Percentiles rank a stretch among this genome's conserved stretches.
Conservation (phyloP, 2,888 invertebrate genomes). For the Zygothrica quintamaculata region DNA sequence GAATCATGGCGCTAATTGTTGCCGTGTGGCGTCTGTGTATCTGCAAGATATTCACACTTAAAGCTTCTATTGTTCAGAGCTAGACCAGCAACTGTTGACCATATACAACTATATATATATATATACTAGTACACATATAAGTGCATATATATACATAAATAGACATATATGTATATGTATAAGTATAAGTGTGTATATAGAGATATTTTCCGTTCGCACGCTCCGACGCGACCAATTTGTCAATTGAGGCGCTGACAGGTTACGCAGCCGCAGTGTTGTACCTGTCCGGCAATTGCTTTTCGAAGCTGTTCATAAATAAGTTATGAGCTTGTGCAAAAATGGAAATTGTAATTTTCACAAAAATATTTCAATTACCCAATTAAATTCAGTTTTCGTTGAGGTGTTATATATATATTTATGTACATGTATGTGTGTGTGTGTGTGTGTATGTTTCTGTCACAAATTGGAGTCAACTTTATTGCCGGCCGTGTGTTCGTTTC, state of each 20-base stretch:
- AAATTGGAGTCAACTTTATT: slow-evolving; percentile 66
- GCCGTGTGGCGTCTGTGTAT: slow-evolving; percentile 69
- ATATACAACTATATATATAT: slow-evolving; percentile 13
- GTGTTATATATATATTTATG: slow-evolving; percentile 62
- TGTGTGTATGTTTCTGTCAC: slow-evolving; percentile 38
- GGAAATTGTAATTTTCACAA: slow-evolving; percentile 64
- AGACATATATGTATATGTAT: too few relatives aligned
- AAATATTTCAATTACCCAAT: slow-evolving; percentile 75
- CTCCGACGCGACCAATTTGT: slow-evolving; percentile 69
- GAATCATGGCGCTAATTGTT: slow-evolving; percentile 68
- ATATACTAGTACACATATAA: not conserved
- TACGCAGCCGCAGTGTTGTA: slow-evolving; percentile 77
- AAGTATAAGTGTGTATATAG: too few relatives aligned
- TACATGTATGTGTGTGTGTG: slow-evolving; percentile 14
- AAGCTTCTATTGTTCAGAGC: slow-evolving; percentile 29
- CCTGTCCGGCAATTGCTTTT: slow-evolving; percentile 23
- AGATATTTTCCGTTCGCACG: slow-evolving; percentile 62
- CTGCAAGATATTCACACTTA: slow-evolving; percentile 45
- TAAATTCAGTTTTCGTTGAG: slow-evolving; percentile 60
- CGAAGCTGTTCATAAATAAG: slow-evolving; percentile 55
- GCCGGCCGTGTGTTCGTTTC: slow-evolving; percentile 52
- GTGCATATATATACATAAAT: not conserved
- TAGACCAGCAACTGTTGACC: slow-evolving; percentile 20
- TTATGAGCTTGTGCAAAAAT: slow-evolving; percentile 67
- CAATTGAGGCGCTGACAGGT: slow-evolving; percentile 70